Base-by-base conservation (phyloP, 2,113 vertebrate species). In the Sigmodon hispidus region DNA sequence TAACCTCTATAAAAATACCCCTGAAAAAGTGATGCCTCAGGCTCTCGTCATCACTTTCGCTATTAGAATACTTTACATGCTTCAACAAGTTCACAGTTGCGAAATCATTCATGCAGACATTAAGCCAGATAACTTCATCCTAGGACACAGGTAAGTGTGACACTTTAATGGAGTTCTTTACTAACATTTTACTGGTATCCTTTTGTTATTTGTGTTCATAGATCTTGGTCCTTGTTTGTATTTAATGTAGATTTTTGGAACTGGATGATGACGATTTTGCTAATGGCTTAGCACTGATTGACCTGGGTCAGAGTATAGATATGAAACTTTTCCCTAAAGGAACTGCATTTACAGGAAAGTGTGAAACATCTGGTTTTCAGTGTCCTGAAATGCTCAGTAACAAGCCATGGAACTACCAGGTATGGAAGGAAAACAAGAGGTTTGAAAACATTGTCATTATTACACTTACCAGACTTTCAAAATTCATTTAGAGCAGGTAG, bases 121-220 rank as follows among this genome's bases (percentile, higher is more conserved):
- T 97, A 99, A 99, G 50, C 99, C 99, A 0, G 99, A 99, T 98
- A 99, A 99, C 85, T 99, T 99, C 98, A 97, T 99, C 63, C 98
- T 99, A 17, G 99, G 99, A 65, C 98, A 99, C 96, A 99, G 99
- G 99, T 98, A 94, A 96, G 98, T 97, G 15, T 57, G 52, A 13
- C 21, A 7, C 36, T 40, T 4, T 13, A 13, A 4, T 0, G 1
- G 21, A 16, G 21, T 55, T 67, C 63, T 85, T 48, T 59, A 69
- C 77, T 43, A 7, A 13, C 19, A 1, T 75, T 45, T 92, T 63
- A 26, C 70, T 57, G 31, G 45, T 61, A n/a, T 26, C 10, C 31
- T 61, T 72, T 70, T 34, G 12, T 24, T 24, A 10, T 40, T 7
- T 83, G 40, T 94, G 69, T 52, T 96, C 73, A 94, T 76, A 43